Evolutionary conservation across 2,797 vertebrate species (phyloP), one percentile per base, ranked within the genome.

Genomic region (Schizopygopsis pylzovi): DNA sequence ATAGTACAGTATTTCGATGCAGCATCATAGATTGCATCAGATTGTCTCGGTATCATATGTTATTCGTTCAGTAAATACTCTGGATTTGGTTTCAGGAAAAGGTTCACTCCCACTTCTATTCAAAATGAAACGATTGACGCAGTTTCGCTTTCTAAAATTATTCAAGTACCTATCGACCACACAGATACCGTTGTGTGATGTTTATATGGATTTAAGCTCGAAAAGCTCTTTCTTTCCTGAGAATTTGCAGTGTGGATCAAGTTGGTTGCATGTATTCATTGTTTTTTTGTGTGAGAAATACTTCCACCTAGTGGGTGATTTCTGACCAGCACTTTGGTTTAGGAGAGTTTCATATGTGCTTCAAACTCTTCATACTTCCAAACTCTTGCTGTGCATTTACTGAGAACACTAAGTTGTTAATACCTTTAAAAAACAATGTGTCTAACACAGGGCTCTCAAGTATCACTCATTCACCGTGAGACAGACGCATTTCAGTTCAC

Each of bases 161-260:
- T 8, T 39, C 0, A 52, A 16, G 4, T 3, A 0, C 25, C 20
- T 22, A 9, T 22, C 10, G 1, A 6, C 4, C 33, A n/a, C 3
- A 0, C 20, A 59, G 8, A 59, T n/a, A 13, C 11, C 6, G 6
- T 2, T n/a, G 33, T 7, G 11, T 28, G 10, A 7, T 76, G 28
- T 2, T 28, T 25, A 18, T 28, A 33, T 20, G 8, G 33, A 56
- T 56, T 54, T 4, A 76, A 76, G 28, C 47, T 76, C 45, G 2
- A 28, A 15, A 28, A 28, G 56, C 8, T 6, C 11, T 1, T 15
- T 6, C 4, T 52, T 54, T 37, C 18, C n/a, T 33, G 0, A 2
- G n/a, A 82, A 12, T 71, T 41, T 11, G 20, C 20, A 33, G 10
- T 15, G 2, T 33, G 16, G 54, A 83, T 65, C 41, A 49, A 63